Evolutionary conservation across 2,113 vertebrate species (phyloP), one percentile per base, ranked within the genome.

Genomic region (Barbus barbus): DNA sequence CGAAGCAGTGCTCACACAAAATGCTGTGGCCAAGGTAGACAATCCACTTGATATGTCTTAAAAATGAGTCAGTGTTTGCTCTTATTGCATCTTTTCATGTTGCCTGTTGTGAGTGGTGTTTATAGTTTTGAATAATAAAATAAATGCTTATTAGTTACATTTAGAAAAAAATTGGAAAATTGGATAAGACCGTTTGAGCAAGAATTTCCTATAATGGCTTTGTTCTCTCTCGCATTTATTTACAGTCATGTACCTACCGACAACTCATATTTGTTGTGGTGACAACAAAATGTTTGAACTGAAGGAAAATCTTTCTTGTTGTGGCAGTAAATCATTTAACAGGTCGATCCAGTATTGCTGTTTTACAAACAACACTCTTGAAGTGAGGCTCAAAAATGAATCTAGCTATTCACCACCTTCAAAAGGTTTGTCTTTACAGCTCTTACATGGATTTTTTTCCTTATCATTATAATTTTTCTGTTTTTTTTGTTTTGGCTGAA

Each of bases 21-120:
- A 28, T 83, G 75, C 63, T 83, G 81, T 79, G 74, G 53, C 14
- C 18, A 78, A 74, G 58, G 84, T 81, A 80, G 8, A 75, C 48
- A 6, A 69, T 36, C n/a, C 61, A 46, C 16, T 65, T 38, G 4
- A 20, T 60, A 14, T 14, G 7, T 13, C 16, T 72, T 72, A 41
- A 41, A 38, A 38, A 38, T 9, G 7, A 38, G 38, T 38, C 38
- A 56, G 20, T 3, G 18, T 56, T 22, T 51, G 48, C 48, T 1
- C 14, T 51, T 9, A 1, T 51, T 51, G 1, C 20, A 56, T 20
- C 18, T 22, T 56, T 56, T 58, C 56, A 9, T 58, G 53, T 58
- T 58, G 20, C 53, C 22, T n/a, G 22, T n/a, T 58, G 20, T 56
- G 9, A 56, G 20, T 56, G 48, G 41, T 44, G 11, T 56, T 56